These are phyloP conservation scores for Phodopus roborovskii DNA, from an alignment of 2,113 vertebrate genomes.

Conservation along the genomic window DNA sequence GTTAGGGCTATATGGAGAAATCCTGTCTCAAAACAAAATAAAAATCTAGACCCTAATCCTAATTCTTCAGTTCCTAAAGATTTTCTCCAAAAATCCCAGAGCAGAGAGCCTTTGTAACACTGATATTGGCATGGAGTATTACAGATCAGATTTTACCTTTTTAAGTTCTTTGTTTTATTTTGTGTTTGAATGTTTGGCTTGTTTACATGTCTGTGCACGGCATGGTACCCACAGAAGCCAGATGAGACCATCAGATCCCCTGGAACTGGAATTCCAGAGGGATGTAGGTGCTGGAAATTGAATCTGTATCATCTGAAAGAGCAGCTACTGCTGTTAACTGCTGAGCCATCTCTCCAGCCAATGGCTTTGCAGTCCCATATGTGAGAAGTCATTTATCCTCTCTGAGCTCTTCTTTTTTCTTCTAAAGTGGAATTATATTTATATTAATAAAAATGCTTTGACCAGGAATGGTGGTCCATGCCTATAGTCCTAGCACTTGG, in stretches of 20 bases:
- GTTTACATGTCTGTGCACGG: neutral
- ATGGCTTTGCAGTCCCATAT: neutral
- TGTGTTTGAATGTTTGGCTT: neutral
- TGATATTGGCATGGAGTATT: neutral
- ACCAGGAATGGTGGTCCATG: neutral
- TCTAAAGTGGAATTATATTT: conserved; percentile 12
- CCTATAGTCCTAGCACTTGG: neutral
- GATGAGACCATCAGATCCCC: neutral
- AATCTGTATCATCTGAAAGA: neutral
- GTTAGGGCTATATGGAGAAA: neutral
- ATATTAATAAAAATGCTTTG: conserved; percentile 31
- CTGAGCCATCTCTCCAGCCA: neutral
- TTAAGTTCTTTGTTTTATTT: neutral
- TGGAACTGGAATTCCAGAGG: neutral
- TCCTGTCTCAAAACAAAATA: neutral
- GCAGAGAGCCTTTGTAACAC: neutral
- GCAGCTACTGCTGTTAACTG: neutral
- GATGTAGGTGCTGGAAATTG: neutral
- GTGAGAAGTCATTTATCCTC: conserved; percentile 18
- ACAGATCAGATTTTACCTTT: neutral
- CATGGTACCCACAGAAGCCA: neutral
- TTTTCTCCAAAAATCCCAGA: conserved; percentile 43
- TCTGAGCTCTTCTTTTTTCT: conserved; percentile 18
- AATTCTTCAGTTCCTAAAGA: neutral
- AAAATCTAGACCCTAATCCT: neutral